These are phyloP conservation scores for Sialis fuliginosa DNA, from an alignment of 2,888 invertebrate genomes.

Conservation along the genomic window DNA sequence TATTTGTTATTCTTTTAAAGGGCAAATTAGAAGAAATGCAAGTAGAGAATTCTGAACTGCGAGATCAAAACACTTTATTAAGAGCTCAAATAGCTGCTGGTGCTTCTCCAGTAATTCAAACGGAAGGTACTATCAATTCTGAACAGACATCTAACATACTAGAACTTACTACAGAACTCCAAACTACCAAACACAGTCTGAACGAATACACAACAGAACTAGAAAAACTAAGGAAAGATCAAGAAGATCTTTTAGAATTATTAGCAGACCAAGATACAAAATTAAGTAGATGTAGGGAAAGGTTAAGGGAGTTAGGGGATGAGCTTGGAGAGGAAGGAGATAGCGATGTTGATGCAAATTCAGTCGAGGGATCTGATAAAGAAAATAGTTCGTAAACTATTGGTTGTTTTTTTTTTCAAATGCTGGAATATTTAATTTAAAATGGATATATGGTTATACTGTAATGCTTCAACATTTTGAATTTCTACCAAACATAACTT, in stretches of 20 bases:
- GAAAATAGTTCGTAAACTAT: slow-evolving; percentile 1
- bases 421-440: neutral
- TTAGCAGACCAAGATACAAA: slow-evolving; percentile 68
- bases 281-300: slow-evolving; percentile 19
- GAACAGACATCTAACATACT: slow-evolving; percentile 7
- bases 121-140: slow-evolving; percentile 4
- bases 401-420: neutral
- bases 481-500: too few species aligned
- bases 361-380: slow-evolving; percentile 10
- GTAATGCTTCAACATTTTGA: too few species aligned
- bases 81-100: slow-evolving; percentile 49
- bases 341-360: slow-evolving; percentile 18
- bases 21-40: slow-evolving; percentile 45
- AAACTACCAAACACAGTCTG: slow-evolving; percentile 9
- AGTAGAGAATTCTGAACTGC: slow-evolving; percentile 53
- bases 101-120: slow-evolving; percentile 7
- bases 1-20: slow-evolving; percentile 16
- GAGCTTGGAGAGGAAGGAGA: slow-evolving; percentile 20
- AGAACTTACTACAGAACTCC: slow-evolving; percentile 10
- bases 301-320: slow-evolving; percentile 22
- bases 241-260: slow-evolving; percentile 81
- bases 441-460: neutral
- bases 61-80: slow-evolving; percentile 73
- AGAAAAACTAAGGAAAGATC: slow-evolving; percentile 61
- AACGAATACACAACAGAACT: slow-evolving; percentile 25